Evolutionary conservation across 2,113 vertebrate species (phyloP).

Genomic region (Syngnathus floridae): DNA sequence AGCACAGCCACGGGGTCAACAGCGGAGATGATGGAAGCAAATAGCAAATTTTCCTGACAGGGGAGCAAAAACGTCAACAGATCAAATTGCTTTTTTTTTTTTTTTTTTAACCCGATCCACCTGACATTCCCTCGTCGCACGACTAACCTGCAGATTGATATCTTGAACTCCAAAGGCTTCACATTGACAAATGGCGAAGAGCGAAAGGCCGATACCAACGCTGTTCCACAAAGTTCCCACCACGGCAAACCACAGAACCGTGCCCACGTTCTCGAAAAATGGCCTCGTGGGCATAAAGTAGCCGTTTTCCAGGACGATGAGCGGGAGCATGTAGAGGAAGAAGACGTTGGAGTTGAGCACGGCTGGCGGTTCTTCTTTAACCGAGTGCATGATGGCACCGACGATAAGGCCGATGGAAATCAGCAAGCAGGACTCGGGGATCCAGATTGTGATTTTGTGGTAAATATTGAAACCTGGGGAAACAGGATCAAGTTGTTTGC

Average conservation of each 20-base stretch:
- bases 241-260: conserved; percentile 88
- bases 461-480: conserved; percentile 86
- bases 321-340: conserved; percentile 89
- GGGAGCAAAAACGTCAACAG: background rate
- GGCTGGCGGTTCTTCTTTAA: conserved; percentile 83
- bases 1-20: conserved; percentile 90
- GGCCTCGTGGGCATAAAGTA: conserved; percentile 91
- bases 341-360: conserved; percentile 86
- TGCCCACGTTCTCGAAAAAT: conserved; percentile 90
- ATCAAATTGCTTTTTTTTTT: background rate
- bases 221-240: conserved; percentile 92
- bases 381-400: conserved; percentile 85
- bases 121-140: too few species aligned
- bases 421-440: conserved; percentile 91
- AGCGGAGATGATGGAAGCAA: conserved; percentile 85
- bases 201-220: conserved; percentile 82
- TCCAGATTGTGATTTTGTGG: conserved; percentile 84
- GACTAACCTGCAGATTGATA: conserved; percentile 75
- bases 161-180: conserved; percentile 82
- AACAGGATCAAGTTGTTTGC: too few species aligned
- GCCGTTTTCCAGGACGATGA: conserved; percentile 84
- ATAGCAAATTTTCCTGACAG: conserved; percentile 84
- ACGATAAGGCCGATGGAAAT: conserved; percentile 87
- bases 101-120: background rate
- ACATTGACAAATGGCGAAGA: conserved; percentile 87